phyloP scores from a whole-genome alignment of 2,797 vertebrate species.

The Mycteria americana region DNA sequence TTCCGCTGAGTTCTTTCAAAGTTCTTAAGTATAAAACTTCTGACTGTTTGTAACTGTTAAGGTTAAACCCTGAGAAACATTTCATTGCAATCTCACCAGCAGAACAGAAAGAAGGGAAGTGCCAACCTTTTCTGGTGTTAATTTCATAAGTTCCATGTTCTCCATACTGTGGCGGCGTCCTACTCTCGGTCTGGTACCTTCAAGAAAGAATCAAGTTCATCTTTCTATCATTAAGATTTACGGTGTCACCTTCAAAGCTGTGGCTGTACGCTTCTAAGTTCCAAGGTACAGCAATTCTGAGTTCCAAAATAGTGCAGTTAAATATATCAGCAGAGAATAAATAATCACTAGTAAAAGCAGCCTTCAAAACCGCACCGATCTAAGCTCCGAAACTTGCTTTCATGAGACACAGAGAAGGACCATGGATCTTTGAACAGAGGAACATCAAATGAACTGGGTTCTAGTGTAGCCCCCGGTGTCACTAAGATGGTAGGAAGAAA shows the following conservation, averaged over 20 bases:
- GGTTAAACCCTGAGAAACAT: neutral
- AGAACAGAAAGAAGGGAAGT: slow-evolving; percentile 8
- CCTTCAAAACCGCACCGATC: neutral
- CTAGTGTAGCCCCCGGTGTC: neutral
- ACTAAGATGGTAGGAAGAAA: neutral
- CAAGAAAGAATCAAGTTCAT: neutral
- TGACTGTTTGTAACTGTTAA: neutral
- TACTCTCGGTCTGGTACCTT: slow-evolving; percentile 85
- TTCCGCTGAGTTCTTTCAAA: neutral
- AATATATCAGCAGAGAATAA: neutral
- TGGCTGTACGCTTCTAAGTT: neutral
- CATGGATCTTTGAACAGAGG: neutral
- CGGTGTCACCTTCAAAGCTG: neutral
- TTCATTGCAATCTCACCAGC: neutral
- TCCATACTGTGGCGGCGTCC: slow-evolving; percentile 95
- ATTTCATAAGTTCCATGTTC: slow-evolving; percentile 95
- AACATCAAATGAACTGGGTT: neutral
- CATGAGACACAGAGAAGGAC: neutral
- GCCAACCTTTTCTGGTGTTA: slow-evolving; percentile 93
- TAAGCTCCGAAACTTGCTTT: neutral
- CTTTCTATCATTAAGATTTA: neutral
- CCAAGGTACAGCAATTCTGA: neutral
- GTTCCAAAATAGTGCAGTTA: neutral
- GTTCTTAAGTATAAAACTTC: neutral
- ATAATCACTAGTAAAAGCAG: neutral